These are phyloP conservation scores for Notodonta dromedarius DNA, from an alignment of 2,888 invertebrate species.

Conservation along the genomic window DNA sequence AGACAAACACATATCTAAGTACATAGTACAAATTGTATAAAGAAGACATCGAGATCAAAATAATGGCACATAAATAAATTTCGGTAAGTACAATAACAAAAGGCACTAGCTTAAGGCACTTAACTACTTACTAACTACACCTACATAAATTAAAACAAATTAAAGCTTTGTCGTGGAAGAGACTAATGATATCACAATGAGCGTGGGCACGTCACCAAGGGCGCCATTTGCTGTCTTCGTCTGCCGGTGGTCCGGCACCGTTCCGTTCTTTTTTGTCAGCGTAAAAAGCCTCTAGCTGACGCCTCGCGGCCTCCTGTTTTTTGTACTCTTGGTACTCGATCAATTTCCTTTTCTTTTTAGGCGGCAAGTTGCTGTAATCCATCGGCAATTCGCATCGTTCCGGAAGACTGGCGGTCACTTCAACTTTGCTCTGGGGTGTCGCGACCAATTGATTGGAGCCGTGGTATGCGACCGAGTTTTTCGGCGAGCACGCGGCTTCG, in stretches of 20 bases:
- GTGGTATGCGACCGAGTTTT: conserved; percentile 50
- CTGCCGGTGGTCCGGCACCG: conserved; percentile 60
- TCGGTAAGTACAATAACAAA: conserved; percentile 27
- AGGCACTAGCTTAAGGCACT: conserved; percentile 35
- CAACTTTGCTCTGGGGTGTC: conserved; percentile 63
- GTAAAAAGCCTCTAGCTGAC: conserved; percentile 70
- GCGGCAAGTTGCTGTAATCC: conserved; percentile 81
- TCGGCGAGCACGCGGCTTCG: conserved; percentile 50
- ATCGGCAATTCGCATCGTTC: conserved; percentile 78
- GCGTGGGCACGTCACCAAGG: conserved; percentile 63
- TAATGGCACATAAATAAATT: conserved; percentile 67
- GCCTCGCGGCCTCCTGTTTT: conserved; percentile 79
- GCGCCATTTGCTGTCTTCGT: conserved; percentile 75
- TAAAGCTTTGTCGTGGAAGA: conserved; percentile 82
- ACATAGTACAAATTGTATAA: conserved; percentile 34
- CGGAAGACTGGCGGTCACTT: conserved; percentile 62
- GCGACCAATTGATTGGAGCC: conserved; percentile 53
- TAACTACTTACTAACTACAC: conserved; percentile 33
- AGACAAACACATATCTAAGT: conserved; percentile 27
- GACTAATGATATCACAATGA: conserved; percentile 76
- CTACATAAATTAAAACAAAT: conserved; percentile 73
- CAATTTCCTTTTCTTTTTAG: conserved; percentile 82
- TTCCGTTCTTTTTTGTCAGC: conserved; percentile 65
- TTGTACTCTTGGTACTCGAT: conserved; percentile 82
- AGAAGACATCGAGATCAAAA: conserved; percentile 79